phyloP scores from a whole-genome alignment of 2,888 invertebrate species.

The Sericinus montela region DNA sequence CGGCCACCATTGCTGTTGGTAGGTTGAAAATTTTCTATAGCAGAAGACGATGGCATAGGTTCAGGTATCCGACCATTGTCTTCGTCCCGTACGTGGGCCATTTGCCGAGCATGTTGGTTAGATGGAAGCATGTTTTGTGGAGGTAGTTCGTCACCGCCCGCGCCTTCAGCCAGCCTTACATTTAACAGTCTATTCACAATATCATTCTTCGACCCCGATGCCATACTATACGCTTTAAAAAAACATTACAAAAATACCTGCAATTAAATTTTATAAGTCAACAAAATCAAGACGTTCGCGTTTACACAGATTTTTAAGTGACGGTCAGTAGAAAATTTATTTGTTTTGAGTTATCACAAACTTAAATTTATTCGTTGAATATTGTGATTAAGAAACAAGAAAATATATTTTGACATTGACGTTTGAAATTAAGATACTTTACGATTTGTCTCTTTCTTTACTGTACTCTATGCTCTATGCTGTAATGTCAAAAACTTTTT shows the following conservation, averaged over 20 bases:
- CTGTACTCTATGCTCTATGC: no score
- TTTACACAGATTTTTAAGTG: no score
- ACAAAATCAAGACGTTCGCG: no score
- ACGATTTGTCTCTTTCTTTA: no score
- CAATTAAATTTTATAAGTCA: neutral
- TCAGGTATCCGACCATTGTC: conserved; percentile 50
- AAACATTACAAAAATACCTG: conserved; percentile 37
- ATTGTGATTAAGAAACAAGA: no score
- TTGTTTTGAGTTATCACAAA: no score
- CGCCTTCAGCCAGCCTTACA: conserved; percentile 52
- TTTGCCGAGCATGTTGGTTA: conserved; percentile 60
- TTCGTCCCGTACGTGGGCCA: conserved; percentile 49
- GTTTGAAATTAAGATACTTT: no score
- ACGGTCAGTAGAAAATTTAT: no score
- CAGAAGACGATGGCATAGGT: conserved; percentile 45
- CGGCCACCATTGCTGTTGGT: conserved; percentile 66
- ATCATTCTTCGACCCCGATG: conserved; percentile 67
- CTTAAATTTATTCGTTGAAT: no score
- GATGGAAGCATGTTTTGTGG: conserved; percentile 77
- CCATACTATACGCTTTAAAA: conserved; percentile 44
- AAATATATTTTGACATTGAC: no score
- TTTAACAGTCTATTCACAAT: conserved; percentile 59
- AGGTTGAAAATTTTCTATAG: conserved; percentile 62
- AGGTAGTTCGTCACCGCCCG: conserved; percentile 55
- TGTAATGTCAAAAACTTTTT: no score